Evolutionary conservation across 2,113 vertebrate species (phyloP).

Genomic region (Dolichotis patagonum): DNA sequence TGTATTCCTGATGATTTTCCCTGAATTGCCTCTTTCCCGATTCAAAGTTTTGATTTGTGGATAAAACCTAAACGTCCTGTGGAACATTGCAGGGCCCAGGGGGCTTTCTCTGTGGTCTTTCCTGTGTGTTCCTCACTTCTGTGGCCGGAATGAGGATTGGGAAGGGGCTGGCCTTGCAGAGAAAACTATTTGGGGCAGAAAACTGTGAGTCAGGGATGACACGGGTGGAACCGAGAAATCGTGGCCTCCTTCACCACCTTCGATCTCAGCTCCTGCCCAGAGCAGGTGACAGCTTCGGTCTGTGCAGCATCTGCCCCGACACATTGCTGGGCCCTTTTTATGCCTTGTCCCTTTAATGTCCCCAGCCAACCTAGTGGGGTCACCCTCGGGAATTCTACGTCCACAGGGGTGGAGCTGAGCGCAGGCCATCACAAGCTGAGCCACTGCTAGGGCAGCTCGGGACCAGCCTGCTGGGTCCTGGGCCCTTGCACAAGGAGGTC

Average conservation of each 20-base stretch:
- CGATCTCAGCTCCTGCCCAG: neutral
- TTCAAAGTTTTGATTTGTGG: neutral
- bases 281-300: neutral
- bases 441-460: neutral
- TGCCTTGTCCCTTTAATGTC: neutral
- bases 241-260: neutral
- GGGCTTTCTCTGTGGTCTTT: neutral
- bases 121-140: neutral
- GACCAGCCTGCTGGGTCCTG: neutral
- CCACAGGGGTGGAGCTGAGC: neutral
- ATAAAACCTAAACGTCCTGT: constrained; percentile 5
- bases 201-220: neutral
- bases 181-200: neutral
- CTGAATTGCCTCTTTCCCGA: neutral
- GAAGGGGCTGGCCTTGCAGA: neutral
- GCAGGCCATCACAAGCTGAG: neutral
- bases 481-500: neutral
- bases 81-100: neutral
- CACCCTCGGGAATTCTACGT: neutral
- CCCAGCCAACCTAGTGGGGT: neutral
- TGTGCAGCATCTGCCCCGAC: neutral
- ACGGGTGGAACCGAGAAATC: neutral
- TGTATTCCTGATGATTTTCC: neutral
- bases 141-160: neutral
- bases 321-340: neutral